Evolutionary conservation across 2,113 vertebrate genomes (phyloP).

Genomic region (Prunella fulvescens): DNA sequence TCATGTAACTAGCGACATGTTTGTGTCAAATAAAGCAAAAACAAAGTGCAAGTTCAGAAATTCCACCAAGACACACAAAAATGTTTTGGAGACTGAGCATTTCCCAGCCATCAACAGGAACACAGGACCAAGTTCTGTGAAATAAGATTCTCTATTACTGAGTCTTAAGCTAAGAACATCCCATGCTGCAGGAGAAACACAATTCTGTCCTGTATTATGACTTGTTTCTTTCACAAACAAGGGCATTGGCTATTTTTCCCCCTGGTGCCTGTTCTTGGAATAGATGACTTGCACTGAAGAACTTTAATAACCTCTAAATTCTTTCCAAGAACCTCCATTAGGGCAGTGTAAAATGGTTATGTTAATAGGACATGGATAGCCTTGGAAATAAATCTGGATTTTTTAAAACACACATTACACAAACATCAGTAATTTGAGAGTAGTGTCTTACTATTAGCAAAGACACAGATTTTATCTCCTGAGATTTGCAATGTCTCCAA

Average conservation of each 20-base stretch:
- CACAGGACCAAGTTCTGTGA: neutral
- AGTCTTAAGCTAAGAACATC: neutral
- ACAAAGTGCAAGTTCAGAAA: neutral
- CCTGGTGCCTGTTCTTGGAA: neutral
- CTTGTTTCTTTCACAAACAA: neutral
- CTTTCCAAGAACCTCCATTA: conserved; percentile 1
- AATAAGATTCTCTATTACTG: neutral
- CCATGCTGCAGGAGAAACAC: neutral
- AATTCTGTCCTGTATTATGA: neutral
- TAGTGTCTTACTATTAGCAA: neutral
- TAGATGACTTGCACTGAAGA: neutral
- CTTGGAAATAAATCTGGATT: neutral
- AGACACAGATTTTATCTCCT: neutral
- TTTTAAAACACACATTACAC: neutral
- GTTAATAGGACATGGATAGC: neutral
- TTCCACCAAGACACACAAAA: neutral
- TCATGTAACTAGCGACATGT: neutral
- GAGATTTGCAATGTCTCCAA: neutral
- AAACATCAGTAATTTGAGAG: neutral
- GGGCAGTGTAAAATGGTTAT: neutral
- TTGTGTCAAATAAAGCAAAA: neutral
- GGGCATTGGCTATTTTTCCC: neutral
- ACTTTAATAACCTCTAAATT: neutral
- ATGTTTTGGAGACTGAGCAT: neutral
- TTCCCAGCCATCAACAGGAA: neutral